phyloP scores from a whole-genome alignment of 2,113 vertebrate species.

The Rattus rattus region DNA sequence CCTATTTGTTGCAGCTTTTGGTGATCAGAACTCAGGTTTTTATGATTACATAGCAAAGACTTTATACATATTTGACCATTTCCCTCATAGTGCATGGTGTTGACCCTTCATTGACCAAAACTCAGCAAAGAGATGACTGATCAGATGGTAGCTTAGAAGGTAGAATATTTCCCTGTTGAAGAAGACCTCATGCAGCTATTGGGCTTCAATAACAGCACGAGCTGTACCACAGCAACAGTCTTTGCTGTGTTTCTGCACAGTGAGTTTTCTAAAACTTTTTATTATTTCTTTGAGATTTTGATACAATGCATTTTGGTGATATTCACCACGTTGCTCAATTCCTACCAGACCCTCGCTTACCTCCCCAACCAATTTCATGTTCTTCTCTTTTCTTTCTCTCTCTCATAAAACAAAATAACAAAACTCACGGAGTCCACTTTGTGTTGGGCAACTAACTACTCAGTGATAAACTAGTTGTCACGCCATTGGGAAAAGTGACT shows the following conservation, averaged over 20 bases:
- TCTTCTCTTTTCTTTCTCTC: background rate
- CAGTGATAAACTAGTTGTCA: background rate
- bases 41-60: background rate
- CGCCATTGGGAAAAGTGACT: background rate
- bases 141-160: background rate
- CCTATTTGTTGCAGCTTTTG: background rate
- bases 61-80: background rate
- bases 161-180: constrained; percentile 49
- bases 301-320: background rate
- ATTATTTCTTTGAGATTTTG: background rate
- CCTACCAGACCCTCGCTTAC: background rate
- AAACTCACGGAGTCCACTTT: background rate
- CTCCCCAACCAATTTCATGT: background rate
- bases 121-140: constrained; percentile 50
- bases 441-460: too few species aligned
- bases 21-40: too few species aligned
- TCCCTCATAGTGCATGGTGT: background rate
- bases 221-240: constrained; percentile 22
- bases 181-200: constrained; percentile 78
- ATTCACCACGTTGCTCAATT: background rate
- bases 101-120: background rate
- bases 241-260: constrained; percentile 89
- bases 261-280: constrained; percentile 86
- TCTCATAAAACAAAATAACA: background rate
- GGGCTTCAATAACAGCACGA: constrained; percentile 71